Evolutionary conservation across 2,888 invertebrate genomes (phyloP), one percentile per base, ranked within the genome.

Genomic region (Cheilosia impressa): DNA sequence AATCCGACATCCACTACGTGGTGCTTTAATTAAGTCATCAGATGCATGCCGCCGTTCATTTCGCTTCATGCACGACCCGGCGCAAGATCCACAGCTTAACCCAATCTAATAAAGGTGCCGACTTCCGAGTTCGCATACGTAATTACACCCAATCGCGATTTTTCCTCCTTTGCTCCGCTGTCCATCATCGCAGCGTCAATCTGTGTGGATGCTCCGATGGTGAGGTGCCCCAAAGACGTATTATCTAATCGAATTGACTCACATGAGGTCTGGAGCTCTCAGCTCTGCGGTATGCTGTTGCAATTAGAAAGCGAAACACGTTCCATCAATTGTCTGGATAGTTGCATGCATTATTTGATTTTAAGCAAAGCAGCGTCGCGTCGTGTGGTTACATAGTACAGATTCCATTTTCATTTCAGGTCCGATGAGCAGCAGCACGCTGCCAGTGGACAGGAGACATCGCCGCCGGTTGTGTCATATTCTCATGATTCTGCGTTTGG

Each of bases 391-490:
- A 62, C 31, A 5, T n/a, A 47, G 38, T 71, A 45, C 31, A 75
- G 22, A 65, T 55, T 60, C 38, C 57, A 58, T 63, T 78, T 65
- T 69, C 38, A 47, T 87, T 87, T 80, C 84, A 87, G 87, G 72
- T 73, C 73, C 31, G 80, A 58, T 80, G 87, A 68, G 45, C 82
- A 78, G 87, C 89, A 53, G 85, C 89, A 50, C 19, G 57, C 66
- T 58, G 79, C 79, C 58, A 55, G 57, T 24, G 79, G 82, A 55
- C 47, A 57, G 73, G 71, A 88, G 83, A 89, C 90, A 87, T 89
- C 88, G 85, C 88, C 90, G 88, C 89, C 88, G 3, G 78, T 88
- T 15, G 80, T 89, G 10, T 77, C 88, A 13, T 88, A 88, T 69
- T 81, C 87, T 3, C 87, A 88, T 62, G 76, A 73, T 24, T 52